Evolutionary conservation across 37 sponge, comb jelly and placozoan species (phyloP), one percentile per base, ranked within the genome.

Genomic region (Agelas oroides): DNA sequence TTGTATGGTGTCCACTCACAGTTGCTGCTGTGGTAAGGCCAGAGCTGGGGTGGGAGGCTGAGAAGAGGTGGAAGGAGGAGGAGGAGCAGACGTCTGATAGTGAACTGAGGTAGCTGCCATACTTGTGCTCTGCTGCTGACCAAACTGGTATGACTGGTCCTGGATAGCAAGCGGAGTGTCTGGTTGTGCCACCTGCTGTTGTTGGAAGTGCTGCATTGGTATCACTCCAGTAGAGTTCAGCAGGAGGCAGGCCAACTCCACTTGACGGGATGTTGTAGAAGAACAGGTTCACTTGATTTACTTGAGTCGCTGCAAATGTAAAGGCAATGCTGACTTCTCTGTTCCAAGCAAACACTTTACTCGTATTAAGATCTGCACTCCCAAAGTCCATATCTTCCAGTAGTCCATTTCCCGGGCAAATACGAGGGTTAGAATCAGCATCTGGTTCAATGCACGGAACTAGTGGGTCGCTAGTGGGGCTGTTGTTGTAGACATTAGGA

Each of bases 181-280:
- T 13, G 25, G 65, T 11, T 25, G 30, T 63, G 65, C 46, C 46
- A 12, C 46, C 46, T 46, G 46, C 8, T 46, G 46, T 46, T 46
- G 46, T n/a, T 37, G 39, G 36, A 6, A 12, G 1, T 41, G 0
- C n/a, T 0, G 72, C 0, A n/a, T 39, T 53, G 33, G 39, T 25
- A 31, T 31, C 25, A 30, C 53, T 55, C 35, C 38, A 70, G 59
- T 14, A 38, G n/a, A 66, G 55, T 32, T 39, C 27, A 13, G 79
- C 32, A 52, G 55, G 28, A 64, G 89, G 84, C 19, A 89, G 84
- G 61, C 89, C 89, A 77, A 76, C 53, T 46, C 84, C 65, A 34
- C 55, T 54, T 21, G 84, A 55, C 1, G 89, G 84, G 28, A 59
- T 77, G 53, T 89, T 76, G 41, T 89, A 89, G 73, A 83, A 89